Base-by-base conservation (phyloP, 2,797 vertebrate genomes). In the Rhodeus uyekii region DNA sequence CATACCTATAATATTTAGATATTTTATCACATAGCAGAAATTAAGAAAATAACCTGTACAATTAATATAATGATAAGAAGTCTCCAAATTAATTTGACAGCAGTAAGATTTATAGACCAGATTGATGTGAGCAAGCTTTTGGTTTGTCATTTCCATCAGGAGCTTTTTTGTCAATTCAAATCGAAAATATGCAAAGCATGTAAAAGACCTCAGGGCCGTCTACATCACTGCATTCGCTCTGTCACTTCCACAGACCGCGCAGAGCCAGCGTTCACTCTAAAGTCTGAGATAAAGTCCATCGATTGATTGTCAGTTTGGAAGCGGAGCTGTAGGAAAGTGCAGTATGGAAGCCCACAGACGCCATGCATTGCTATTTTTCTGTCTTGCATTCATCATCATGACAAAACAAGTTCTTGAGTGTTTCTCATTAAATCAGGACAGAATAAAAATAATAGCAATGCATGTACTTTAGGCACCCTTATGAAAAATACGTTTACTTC, bases 111-210 rank as follows among this genome's bases (percentile, higher is more conserved):
- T 73, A 34, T 12, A n/a, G 29, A 76, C 27, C 24, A 67, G 36
- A 65, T n/a, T 29, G 19, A 60, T n/a, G 3, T 38, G 39, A 29
- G 73, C 64, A 53, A 46, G 27, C 63, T 58, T 76, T 55, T 32
- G 18, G 50, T 24, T 46, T 55, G 46, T 68, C 53, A 76, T 82
- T 64, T 58, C 16, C 18, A 64, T 32, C 18, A 0, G 27, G 60
- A 82, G 46, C 22, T 46, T 16, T 39, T 46, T 36, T 65, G 24
- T 58, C n/a, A 65, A 67, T 73, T 60, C 44, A 78, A 65, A 38
- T 44, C 24, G n/a, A 74, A 27, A 48, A 53, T n/a, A 78, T 71
- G 60, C 44, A 82, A 44, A 82, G 12, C 36, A n/a, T 34, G 44
- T 44, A n/a, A 58, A 34, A 61, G 39, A 75, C 24, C 38, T 61